Percentiles rank a stretch among this genome's conserved stretches.
Evolutionary conservation across 1,140 invertebrate genomes (phyloP).

Genomic region (Drosophila guanche): DNA sequence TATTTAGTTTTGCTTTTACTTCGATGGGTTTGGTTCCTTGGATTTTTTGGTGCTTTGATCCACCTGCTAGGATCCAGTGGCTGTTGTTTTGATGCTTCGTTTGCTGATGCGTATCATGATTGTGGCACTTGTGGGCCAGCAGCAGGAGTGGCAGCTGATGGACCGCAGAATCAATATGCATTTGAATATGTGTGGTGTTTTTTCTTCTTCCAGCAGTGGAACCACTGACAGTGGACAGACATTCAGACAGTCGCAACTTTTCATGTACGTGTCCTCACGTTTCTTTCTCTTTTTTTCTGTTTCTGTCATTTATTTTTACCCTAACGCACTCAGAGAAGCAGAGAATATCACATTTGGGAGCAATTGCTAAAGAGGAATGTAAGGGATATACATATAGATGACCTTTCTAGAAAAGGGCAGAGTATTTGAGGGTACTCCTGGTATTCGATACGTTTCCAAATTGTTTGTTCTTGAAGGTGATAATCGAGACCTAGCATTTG

Average conservation of each 20-base stretch:
- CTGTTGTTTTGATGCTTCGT: slow-evolving; percentile 31
- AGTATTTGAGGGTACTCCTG: too few species aligned
- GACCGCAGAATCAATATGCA: slow-evolving; percentile 79
- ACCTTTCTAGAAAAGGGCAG: too few species aligned
- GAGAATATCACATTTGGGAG: slow-evolving; percentile 31
- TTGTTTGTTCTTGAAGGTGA: too few species aligned
- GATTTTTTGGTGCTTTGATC: slow-evolving; percentile 20
- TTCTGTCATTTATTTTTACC: slow-evolving; percentile 43
- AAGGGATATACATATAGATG: slow-evolving; percentile 28
- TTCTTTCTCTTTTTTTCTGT: slow-evolving; percentile 19
- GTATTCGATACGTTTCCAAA: too few species aligned
- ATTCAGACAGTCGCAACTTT: slow-evolving; percentile 44
- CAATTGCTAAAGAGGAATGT: slow-evolving; percentile 39
- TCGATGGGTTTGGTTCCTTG: slow-evolving; percentile 19
- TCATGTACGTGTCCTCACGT: slow-evolving; percentile 65
- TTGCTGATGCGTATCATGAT: slow-evolving; percentile 73
- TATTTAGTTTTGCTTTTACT: slow-evolving; percentile 37
- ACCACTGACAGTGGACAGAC: slow-evolving; percentile 8
- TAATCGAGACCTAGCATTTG: too few species aligned
- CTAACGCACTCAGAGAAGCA: slow-evolving; percentile 7
- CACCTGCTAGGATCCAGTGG: slow-evolving; percentile 54
- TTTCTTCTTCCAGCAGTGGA: slow-evolving; percentile 8
- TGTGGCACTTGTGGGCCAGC: slow-evolving; percentile 52
- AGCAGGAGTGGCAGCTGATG: slow-evolving; percentile 38
- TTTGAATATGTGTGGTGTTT: slow-evolving; percentile 60